Percentiles rank a stretch among this genome's conserved stretches.
phyloP scores from a whole-genome alignment of 2,888 invertebrate genomes.

The Philopedon plagiatum region DNA sequence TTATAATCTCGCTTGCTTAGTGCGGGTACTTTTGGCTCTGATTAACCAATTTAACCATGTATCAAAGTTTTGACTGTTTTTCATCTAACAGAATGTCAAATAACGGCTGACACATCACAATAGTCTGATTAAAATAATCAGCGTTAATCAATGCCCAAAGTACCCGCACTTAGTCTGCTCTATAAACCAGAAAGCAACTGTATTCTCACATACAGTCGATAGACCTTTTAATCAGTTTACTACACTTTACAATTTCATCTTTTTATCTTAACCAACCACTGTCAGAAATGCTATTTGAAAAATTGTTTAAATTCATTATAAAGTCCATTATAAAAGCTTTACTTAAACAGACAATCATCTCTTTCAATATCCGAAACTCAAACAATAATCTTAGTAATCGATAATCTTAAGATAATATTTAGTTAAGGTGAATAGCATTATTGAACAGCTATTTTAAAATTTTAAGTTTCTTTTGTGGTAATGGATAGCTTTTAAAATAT shows the following conservation, averaged over 20 bases:
- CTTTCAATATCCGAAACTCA: neutral
- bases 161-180: too few species aligned
- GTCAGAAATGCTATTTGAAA: neutral
- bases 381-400: slow-evolving; percentile 28
- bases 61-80: too few species aligned
- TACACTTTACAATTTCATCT: neutral
- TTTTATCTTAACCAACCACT: neutral
- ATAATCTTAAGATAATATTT: slow-evolving; percentile 29
- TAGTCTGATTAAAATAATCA: too few species aligned
- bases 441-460: slow-evolving; percentile 24
- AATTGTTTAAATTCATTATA: slow-evolving; percentile 1
- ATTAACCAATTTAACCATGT: too few species aligned
- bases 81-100: too few species aligned
- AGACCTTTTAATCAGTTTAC: too few species aligned
- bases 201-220: too few species aligned
- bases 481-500: neutral
- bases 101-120: too few species aligned
- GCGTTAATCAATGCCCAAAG: too few species aligned
- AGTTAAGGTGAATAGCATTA: slow-evolving; percentile 23
- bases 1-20: too few species aligned
- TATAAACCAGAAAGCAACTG: too few species aligned
- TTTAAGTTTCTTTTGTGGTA: neutral
- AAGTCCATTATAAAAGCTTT: slow-evolving; percentile 9
- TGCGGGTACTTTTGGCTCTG: too few species aligned
- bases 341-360: slow-evolving; percentile 6